Conservation (phyloP, 2,113 vertebrate genomes). For the Malurus cyaneus region DNA sequence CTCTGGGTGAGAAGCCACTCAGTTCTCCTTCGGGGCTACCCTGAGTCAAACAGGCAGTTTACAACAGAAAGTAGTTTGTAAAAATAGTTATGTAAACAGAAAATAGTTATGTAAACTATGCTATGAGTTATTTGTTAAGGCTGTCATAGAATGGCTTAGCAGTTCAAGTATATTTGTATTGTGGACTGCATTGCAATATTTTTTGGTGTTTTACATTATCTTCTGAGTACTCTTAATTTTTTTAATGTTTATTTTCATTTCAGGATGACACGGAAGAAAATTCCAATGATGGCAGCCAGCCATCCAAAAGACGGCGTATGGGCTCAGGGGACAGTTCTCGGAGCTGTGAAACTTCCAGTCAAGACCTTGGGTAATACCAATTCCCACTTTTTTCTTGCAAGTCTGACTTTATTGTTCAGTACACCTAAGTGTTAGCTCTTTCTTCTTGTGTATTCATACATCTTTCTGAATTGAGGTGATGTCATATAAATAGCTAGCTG, state of each 20-base stretch:
- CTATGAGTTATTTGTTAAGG: background rate
- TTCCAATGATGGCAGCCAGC: constrained; percentile 93
- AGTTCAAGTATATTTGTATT: background rate
- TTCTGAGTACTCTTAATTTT: background rate
- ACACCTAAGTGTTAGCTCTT: background rate
- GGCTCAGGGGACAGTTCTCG: constrained; percentile 95
- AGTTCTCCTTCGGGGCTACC: background rate
- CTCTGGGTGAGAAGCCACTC: background rate
- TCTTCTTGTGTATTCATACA: background rate
- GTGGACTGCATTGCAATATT: background rate
- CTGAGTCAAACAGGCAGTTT: background rate
- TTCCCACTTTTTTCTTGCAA: background rate
- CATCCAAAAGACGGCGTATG: constrained; percentile 89
- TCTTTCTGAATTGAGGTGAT: background rate
- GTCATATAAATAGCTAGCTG: background rate
- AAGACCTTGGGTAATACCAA: constrained; percentile 84
- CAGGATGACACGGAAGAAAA: constrained; percentile 89
- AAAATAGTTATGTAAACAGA: background rate
- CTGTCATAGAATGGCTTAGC: background rate
- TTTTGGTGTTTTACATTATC: background rate
- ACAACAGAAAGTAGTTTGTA: background rate
- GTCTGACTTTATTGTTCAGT: background rate
- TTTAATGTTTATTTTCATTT: background rate
- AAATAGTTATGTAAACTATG: background rate
- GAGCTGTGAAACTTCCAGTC: constrained; percentile 92